Conservation (phyloP, 1,140 invertebrate species). For the Calycopis cecrops region DNA sequence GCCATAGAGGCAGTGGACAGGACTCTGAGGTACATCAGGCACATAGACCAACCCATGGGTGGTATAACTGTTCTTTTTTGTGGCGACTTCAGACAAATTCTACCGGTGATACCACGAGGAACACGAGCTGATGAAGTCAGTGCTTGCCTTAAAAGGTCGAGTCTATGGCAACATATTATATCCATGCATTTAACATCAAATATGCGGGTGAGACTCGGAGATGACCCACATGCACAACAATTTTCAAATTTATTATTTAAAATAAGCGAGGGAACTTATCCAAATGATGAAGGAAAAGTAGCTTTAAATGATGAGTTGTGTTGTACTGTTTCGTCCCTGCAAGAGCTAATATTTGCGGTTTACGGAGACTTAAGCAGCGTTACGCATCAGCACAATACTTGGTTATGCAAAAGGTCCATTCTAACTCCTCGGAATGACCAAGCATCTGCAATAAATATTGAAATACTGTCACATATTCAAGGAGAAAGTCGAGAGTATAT, state of each 20-base stretch:
- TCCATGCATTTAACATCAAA: no score
- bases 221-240: conserved; percentile 1
- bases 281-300: neutral
- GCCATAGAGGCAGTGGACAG: conserved; percentile 27
- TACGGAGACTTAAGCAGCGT: neutral
- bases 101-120: neutral
- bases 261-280: neutral
- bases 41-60: conserved; percentile 32
- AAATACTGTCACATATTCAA: no score
- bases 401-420: conserved; percentile 13
- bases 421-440: neutral
- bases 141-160: neutral
- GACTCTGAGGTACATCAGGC: conserved; percentile 29
- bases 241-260: conserved; percentile 7
- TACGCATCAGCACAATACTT: neutral
- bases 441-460: conserved; percentile 1
- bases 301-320: neutral
- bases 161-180: neutral
- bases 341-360: neutral
- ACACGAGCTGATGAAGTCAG: neutral
- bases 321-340: neutral
- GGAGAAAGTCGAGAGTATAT: no score
- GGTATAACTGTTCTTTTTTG: conserved; percentile 54
- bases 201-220: no score
- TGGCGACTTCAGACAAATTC: neutral